Evolutionary conservation across 2,888 invertebrate genomes (phyloP), one percentile per base, ranked within the genome.

Genomic region (Nemoura dubitans): DNA sequence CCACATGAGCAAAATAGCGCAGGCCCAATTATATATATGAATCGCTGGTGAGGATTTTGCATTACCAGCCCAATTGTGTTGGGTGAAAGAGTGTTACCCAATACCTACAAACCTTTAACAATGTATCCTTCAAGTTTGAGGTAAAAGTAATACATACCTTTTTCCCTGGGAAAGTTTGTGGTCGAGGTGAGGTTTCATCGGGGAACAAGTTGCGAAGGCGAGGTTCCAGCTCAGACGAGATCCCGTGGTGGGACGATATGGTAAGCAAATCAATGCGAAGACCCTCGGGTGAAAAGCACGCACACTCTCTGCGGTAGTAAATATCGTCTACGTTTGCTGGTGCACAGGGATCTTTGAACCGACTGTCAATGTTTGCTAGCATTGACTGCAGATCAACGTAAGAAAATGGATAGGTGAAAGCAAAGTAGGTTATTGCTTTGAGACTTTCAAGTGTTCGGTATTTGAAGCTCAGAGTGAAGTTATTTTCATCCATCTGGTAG

Each of bases 351-450:
- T 36, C 85, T 83, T 42, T 86, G 92, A 94, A 93, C 91, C 93
- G 94, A 87, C 91, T 89, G 90, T 97, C 97, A 83, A 97, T 94
- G 84, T 93, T 93, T 88, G 93, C 93, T 30, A 98, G 92, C 89
- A 95, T 94, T 88, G 95, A 94, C 91, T 97, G 96, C 85, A 96
- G 93, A 89, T 98, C 97, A 0, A 94, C 93, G 90, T 97, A 98
- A 0, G 97, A 96, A 92, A 95, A 98, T 0, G 98, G 98, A 91
- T 96, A 98, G 6, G 97, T 97, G 92, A 98, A 98, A 0, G 98
- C 97, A 92, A 98, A 96, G 92, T 96, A 98, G 7, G 95, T 95
- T 3, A 95, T 94, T 27, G 96, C 95, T 88, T 95, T 94, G 1
- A 93, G 89, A 92, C 95, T 96, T 89, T 95, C 97, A 86, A 94